These are phyloP conservation scores for Agrochola litura DNA, from an alignment of 2,888 invertebrate genomes.

Conservation along the genomic window DNA sequence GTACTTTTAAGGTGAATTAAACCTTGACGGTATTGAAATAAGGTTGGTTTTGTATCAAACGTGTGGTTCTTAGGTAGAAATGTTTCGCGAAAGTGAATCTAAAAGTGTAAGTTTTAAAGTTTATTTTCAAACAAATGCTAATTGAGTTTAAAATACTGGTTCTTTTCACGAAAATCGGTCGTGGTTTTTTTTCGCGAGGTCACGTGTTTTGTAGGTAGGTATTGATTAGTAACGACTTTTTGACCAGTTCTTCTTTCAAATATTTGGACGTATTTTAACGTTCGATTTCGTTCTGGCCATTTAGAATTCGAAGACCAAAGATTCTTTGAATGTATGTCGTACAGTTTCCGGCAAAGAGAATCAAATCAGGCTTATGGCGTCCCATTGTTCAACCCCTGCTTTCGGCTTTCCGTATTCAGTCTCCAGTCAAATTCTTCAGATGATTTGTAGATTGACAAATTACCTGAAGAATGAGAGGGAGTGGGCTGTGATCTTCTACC, in stretches of 20 bases:
- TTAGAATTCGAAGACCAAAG: constrained; percentile 14
- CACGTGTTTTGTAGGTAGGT: constrained; percentile 28
- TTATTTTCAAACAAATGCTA: constrained; percentile 37
- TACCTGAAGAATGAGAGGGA: too few species aligned
- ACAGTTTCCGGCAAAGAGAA: not conserved
- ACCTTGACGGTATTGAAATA: rapidly evolving
- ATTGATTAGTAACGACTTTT: constrained; percentile 43
- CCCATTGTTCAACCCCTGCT: not conserved
- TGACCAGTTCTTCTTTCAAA: constrained; percentile 22
- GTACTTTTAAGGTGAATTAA: not conserved
- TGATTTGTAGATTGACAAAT: too few species aligned
- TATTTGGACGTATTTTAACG: constrained; percentile 24
- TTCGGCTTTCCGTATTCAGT: too few species aligned
- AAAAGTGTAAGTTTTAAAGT: constrained; percentile 43
- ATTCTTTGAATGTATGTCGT: not conserved
- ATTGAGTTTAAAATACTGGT: constrained; percentile 31
- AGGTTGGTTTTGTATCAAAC: not conserved
- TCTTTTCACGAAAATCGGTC: constrained; percentile 16
- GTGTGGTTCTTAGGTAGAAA: not conserved
- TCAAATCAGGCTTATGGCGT: not conserved
- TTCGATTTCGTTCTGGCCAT: constrained; percentile 30
- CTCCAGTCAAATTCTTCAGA: too few species aligned
- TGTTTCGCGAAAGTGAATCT: constrained; percentile 42
- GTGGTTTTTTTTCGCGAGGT: constrained; percentile 24
- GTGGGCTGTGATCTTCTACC: too few species aligned